Conservation (phyloP, 2,888 invertebrate genomes). For the Graphium colonna region DNA sequence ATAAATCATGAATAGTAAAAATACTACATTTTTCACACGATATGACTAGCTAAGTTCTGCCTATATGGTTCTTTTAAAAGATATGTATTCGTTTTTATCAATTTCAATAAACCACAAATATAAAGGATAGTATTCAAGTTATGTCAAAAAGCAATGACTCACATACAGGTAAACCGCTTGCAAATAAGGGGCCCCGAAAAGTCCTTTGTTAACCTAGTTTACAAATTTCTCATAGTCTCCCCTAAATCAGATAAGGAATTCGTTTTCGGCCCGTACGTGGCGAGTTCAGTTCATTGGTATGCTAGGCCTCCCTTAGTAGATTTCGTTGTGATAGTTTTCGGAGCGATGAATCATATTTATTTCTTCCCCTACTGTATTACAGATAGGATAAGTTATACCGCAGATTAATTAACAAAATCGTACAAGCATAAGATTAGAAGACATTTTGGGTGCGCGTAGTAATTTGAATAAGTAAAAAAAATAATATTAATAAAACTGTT, state of each 20-base stretch:
- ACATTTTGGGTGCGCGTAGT: too few species aligned
- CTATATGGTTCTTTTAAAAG: too few species aligned
- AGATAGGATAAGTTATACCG: not conserved
- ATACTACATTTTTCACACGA: too few species aligned
- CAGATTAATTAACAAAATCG: too few species aligned
- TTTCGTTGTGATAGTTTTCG: conserved; percentile 22
- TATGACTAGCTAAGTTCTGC: too few species aligned
- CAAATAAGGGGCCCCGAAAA: conserved; percentile 24
- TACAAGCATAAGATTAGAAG: too few species aligned
- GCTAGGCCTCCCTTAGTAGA: conserved; percentile 19
- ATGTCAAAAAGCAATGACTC: conserved; percentile 13
- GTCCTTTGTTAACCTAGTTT: conserved; percentile 71
- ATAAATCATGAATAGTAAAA: too few species aligned
- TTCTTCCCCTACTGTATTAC: conserved; percentile 16
- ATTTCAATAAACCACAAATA: not conserved
- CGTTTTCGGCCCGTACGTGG: conserved; percentile 38
- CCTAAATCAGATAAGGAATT: conserved; percentile 66
- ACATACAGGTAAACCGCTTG: conserved; percentile 9
- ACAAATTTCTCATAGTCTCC: conserved; percentile 51
- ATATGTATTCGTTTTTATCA: too few species aligned
- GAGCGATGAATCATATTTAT: conserved; percentile 29
- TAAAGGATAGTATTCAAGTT: not conserved
- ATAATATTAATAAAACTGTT: too few species aligned
- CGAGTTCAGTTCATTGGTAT: conserved; percentile 18
- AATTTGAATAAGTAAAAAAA: too few species aligned